Evolutionary conservation across 2,888 invertebrate genomes (phyloP).

Genomic region (Chymomyza amoena): DNA sequence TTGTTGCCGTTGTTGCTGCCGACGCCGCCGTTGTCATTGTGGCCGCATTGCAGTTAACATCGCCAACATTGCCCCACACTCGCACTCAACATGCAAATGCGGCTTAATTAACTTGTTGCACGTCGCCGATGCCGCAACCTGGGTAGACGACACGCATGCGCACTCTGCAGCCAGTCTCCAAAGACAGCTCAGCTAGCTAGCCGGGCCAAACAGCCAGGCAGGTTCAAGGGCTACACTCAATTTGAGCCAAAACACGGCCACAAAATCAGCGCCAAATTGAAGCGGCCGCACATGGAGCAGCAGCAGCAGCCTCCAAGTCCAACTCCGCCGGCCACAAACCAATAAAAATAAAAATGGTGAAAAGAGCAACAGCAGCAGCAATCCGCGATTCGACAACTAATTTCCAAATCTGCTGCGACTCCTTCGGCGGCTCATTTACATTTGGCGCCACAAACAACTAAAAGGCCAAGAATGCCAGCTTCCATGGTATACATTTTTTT

Average conservation of each 20-base stretch:
- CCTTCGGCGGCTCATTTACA: constrained; percentile 53
- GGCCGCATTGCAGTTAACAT: neutral
- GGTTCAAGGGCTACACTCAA: constrained; percentile 5
- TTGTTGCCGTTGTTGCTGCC: neutral
- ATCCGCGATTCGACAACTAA: constrained; percentile 25
- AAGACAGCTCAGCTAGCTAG: constrained; percentile 58
- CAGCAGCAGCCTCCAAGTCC: too few relatives aligned
- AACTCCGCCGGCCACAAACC: constrained; percentile 13
- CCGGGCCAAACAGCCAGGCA: constrained; percentile 15
- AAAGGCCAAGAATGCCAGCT: neutral
- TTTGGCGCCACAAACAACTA: constrained; percentile 57
- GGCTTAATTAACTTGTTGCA: constrained; percentile 78
- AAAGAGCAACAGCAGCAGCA: neutral
- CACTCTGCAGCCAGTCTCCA: constrained; percentile 31
- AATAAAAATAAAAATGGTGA: constrained; percentile 26
- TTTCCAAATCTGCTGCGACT: constrained; percentile 30
- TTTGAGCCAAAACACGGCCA: constrained; percentile 54
- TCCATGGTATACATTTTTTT: neutral
- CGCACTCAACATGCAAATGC: constrained; percentile 72
- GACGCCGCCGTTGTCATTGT: neutral
- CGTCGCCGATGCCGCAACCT: constrained; percentile 55
- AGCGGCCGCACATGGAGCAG: constrained; percentile 65
- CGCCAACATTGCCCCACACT: constrained; percentile 2
- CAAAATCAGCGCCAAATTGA: constrained; percentile 71
- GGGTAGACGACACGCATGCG: constrained; percentile 62